phyloP scores from a whole-genome alignment of 1,140 invertebrate species.

The Maniola jurtina region DNA sequence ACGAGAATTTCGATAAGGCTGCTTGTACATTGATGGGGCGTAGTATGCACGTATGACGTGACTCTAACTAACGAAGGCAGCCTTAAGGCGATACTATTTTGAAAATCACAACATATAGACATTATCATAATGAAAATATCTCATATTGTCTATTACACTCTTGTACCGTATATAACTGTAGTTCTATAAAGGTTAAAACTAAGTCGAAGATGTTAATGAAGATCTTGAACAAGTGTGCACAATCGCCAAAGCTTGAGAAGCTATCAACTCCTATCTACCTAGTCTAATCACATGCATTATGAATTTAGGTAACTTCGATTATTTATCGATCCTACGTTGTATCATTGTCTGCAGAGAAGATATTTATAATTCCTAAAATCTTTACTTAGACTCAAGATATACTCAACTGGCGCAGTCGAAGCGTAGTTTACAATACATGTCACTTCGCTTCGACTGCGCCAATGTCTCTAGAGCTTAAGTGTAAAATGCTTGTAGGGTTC shows the following conservation, averaged over 20 bases:
- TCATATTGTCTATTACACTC: background rate
- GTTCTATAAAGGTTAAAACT: background rate
- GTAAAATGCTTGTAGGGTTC: too few species aligned
- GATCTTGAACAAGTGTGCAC: background rate
- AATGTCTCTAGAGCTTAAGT: too few species aligned
- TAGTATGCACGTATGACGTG: too few species aligned
- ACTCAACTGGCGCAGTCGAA: too few species aligned
- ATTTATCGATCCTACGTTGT: background rate
- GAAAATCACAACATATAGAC: background rate
- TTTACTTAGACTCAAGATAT: too few species aligned
- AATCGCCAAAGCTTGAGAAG: background rate
- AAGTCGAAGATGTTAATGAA: background rate
- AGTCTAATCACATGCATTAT: background rate
- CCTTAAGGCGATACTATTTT: background rate
- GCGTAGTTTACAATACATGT: too few species aligned
- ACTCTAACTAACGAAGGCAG: background rate
- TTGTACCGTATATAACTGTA: background rate
- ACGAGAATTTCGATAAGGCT: too few species aligned
- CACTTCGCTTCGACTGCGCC: too few species aligned
- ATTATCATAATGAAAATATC: conserved; percentile 3
- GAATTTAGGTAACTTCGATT: background rate
- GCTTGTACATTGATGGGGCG: too few species aligned
- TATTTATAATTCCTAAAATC: background rate
- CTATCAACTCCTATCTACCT: background rate
- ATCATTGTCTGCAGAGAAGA: conserved; percentile 3